These are phyloP conservation scores for Pomatostomus ruficeps DNA, from an alignment of 2,113 vertebrate genomes.

Conservation along the genomic window DNA sequence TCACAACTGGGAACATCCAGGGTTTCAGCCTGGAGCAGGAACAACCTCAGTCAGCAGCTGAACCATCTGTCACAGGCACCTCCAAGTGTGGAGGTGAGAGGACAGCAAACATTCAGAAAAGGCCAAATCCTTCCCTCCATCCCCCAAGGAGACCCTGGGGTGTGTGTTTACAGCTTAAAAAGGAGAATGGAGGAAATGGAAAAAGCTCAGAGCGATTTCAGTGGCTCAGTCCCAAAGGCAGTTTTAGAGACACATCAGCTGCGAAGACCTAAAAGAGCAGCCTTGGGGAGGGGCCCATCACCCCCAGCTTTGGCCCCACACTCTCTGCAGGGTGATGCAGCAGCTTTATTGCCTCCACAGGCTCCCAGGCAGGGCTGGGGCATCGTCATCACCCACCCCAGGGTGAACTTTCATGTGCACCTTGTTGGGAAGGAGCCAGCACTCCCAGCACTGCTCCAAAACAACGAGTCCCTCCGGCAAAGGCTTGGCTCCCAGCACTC, in stretches of 20 bases:
- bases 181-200: constrained; percentile 30
- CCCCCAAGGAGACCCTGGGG: background rate
- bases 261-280: constrained; percentile 18
- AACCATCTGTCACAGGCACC: background rate
- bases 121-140: background rate
- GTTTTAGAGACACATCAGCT: background rate
- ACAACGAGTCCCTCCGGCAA: background rate
- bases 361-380: background rate
- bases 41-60: background rate
- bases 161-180: background rate
- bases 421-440: background rate
- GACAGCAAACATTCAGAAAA: background rate
- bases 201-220: background rate
- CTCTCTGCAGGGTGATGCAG: background rate
- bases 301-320: background rate
- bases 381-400: background rate
- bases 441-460: background rate
- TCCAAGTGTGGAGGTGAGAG: background rate
- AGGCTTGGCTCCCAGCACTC: background rate
- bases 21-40: background rate
- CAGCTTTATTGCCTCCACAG: background rate
- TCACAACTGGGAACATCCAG: background rate
- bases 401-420: background rate
- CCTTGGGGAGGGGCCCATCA: background rate
- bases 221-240: background rate